Evolutionary conservation across 2,797 vertebrate species (phyloP).

Genomic region (Sarcophilus harrisii): DNA sequence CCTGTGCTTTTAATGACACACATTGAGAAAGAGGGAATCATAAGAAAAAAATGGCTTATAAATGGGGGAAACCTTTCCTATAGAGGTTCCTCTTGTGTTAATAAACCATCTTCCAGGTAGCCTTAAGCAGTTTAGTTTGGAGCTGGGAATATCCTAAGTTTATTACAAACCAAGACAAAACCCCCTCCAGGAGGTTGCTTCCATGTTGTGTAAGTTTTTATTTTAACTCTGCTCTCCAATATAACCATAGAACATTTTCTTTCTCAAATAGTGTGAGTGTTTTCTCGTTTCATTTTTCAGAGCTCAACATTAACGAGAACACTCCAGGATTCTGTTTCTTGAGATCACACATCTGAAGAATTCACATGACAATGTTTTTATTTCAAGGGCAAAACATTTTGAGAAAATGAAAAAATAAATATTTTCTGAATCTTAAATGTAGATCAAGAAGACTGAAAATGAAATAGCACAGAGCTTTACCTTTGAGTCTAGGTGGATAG

Average conservation of each 20-base stretch:
- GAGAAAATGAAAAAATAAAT: slow-evolving; percentile 43
- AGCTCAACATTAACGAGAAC: not conserved
- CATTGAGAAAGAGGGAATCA: slow-evolving; percentile 25
- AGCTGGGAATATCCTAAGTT: slow-evolving; percentile 36
- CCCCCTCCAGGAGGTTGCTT: not conserved
- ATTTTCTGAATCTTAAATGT: slow-evolving; percentile 62
- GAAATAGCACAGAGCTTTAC: not conserved
- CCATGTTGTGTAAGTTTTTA: not conserved
- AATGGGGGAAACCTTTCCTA: slow-evolving; percentile 61
- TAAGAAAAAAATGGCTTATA: slow-evolving; percentile 31
- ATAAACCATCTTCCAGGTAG: slow-evolving; percentile 45
- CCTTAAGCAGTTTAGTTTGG: slow-evolving; percentile 47
- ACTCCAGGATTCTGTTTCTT: slow-evolving; percentile 22
- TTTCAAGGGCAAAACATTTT: slow-evolving; percentile 59
- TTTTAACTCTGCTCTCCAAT: not conserved
- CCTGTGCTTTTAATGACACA: slow-evolving; percentile 1
- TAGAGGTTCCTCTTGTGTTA: slow-evolving; percentile 56
- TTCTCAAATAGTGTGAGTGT: not conserved
- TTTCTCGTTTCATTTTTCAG: slow-evolving; percentile 2
- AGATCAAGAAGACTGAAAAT: slow-evolving; percentile 50
- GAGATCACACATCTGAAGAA: slow-evolving; percentile 16
- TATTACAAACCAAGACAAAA: slow-evolving; percentile 15
- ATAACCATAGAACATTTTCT: slow-evolving; percentile 1
- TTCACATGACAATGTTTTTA: slow-evolving; percentile 48
- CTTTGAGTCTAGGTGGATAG: not conserved